Evolutionary conservation across 2,113 vertebrate genomes (phyloP), one percentile per base, ranked within the genome.

Genomic region (Tachysurus vachellii): DNA sequence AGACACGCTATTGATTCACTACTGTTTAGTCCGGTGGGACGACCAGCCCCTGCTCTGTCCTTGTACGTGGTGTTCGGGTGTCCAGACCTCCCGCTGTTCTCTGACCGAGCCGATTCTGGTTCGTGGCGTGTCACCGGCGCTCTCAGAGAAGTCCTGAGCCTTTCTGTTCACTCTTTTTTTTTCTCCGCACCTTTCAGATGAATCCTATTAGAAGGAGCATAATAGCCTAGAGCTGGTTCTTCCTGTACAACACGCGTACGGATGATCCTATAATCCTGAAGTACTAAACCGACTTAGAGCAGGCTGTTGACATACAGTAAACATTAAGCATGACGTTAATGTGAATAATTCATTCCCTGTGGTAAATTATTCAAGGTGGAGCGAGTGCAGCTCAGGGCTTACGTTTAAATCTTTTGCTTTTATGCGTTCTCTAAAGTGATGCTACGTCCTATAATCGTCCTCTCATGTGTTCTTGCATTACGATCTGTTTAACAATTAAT

Each of bases 51-150:
- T 77, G 81, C 13, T 84, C 71, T 19, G 73, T 84, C 80, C 68
- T 88, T 88, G 89, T 93, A 94, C 94, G 92, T 92, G 91, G 93
- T 94, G 94, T 94, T 92, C 44, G 23, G 80, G 36, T 53, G 91
- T 92, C 82, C 93, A 94, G 92, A 93, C 92, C 92, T 93, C 93
- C 88, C 83, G 89, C 89, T 93, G 93, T 92, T 88, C 91, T 90
- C 90, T 90, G 88, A 91, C 90, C 88, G 87, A 87, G 92, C 91
- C 53, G 84, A 88, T 80, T 92, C 28, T 61, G 68, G 80, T 73
- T 44, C 89, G 54, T 79, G 59, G n/a, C 54, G 53, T 26, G 54
- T 44, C 7, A 36, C 73, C 64, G 53, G 76, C n/a, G 50, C 80
- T 50, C 21, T 85, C 50, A 19, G 88, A 23, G 85, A 54, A 59